phyloP scores from a whole-genome alignment of 1,140 invertebrate species.

The Apis florea region DNA sequence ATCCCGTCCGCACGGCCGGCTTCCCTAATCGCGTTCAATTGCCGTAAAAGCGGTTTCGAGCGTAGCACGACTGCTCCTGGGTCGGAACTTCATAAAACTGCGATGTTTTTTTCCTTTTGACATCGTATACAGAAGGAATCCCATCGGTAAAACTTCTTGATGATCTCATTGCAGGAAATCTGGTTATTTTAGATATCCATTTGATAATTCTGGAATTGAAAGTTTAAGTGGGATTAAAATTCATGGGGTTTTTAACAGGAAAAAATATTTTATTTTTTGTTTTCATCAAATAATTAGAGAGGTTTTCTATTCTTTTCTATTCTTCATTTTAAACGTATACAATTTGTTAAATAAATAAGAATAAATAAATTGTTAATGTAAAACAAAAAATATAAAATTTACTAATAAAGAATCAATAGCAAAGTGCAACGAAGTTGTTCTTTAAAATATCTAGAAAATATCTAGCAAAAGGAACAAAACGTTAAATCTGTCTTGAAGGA shows the following conservation, averaged over 20 bases:
- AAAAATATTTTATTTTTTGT: background rate
- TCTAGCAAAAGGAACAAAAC: conserved; percentile 21
- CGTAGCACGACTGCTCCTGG: conserved; percentile 41
- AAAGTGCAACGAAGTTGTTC: background rate
- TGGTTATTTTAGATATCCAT: background rate
- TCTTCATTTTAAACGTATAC: background rate
- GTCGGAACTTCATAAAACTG: background rate
- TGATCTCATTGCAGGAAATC: background rate
- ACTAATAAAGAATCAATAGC: background rate
- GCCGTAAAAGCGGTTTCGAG: conserved; percentile 75
- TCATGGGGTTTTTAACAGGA: background rate
- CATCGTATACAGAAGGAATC: background rate
- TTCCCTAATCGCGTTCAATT: conserved; percentile 77
- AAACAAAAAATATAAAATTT: too few relatives aligned
- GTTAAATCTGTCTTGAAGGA: conserved; percentile 58
- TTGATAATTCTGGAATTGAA: background rate
- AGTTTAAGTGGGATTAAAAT: background rate
- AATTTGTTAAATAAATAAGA: background rate
- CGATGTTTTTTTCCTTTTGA: conserved; percentile 16
- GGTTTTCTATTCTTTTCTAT: background rate
- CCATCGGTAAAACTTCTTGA: background rate
- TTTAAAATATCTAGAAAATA: background rate
- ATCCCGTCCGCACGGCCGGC: conserved; percentile 61
- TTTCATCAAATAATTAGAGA: background rate
- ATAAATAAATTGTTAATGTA: too few relatives aligned